Evolutionary conservation across 2,113 vertebrate genomes (phyloP), one percentile per base, ranked within the genome.

Genomic region (Syngnathus scovelli): DNA sequence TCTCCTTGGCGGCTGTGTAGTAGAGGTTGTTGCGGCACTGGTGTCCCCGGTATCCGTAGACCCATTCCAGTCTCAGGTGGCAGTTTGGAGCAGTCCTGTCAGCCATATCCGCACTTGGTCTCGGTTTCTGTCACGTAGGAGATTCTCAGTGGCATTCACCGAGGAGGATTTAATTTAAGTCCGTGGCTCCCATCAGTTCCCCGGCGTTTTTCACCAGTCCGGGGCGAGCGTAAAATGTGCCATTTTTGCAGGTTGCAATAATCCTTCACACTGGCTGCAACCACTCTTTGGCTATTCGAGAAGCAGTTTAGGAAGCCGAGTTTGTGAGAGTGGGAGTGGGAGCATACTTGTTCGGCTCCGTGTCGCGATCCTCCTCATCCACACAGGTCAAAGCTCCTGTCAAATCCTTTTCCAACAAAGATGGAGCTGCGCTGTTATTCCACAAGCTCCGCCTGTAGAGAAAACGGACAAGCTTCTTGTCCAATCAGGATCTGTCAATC

Each of bases 11-110:
- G 74, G 96, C 95, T 12, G 95, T 98, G 92, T 98, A 98, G 91
- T 96, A 98, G 83, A 98, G 95, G 93, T 98, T 98, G 95, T 98
- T 98, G 92, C 95, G 96, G 91, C 95, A 98, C 92, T 98, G 96
- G 78, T 98, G 96, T 80, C 96, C 96, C 78, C 96, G 92, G 92
- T 98, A 98, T 82, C 96, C 96, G 86, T 98, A 98, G 77, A 98
- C 95, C 96, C 96, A 98, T 87, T 97, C 95, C 79, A 98, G 93
- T 90, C 96, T 93, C 89, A 98, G 93, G 92, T 96, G 96, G 92
- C 95, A 96, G 90, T 90, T 94, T 70, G 96, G 96, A 88, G 95
- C 94, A 86, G 94, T 96, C 79, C 95, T 93, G 92, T 96, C 95
- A 91, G 95, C 94, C 96, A 98, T 98, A 86, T 87, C 95, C 83